Percentiles rank a stretch among this genome's conserved stretches.
Conservation (phyloP, 2,888 invertebrate species). For the Amorpha juglandis region DNA sequence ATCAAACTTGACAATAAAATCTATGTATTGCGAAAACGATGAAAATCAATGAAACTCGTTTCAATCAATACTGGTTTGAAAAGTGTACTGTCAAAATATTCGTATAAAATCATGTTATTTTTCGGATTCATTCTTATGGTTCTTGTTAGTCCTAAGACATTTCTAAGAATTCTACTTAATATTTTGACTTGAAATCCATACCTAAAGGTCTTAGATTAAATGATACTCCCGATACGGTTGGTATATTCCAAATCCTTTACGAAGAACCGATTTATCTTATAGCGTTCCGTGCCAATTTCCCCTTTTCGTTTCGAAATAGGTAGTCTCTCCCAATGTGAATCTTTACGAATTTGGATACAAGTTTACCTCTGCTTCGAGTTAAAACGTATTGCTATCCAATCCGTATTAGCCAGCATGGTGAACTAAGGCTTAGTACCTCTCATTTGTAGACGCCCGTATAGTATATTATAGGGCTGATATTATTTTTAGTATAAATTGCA, state of each 20-base stretch:
- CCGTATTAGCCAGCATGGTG: too few relatives aligned
- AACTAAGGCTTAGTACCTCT: too few relatives aligned
- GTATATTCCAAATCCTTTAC: background rate
- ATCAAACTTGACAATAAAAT: too few relatives aligned
- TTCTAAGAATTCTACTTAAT: background rate
- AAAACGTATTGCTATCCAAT: constrained; percentile 23
- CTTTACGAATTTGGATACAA: constrained; percentile 16
- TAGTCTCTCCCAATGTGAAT: constrained; percentile 20
- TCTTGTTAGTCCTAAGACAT: background rate
- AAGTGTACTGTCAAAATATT: too few relatives aligned
- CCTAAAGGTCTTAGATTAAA: background rate
- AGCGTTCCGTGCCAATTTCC: constrained; percentile 10
- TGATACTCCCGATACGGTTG: background rate
- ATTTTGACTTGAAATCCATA: background rate
- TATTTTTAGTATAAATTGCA: too few relatives aligned
- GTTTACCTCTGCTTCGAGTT: constrained; percentile 18
- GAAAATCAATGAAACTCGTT: too few relatives aligned
- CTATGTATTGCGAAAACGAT: too few relatives aligned
- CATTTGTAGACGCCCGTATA: too few relatives aligned
- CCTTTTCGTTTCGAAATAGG: constrained; percentile 5
- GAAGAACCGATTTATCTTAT: constrained; percentile 23
- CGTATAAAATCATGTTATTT: too few relatives aligned
- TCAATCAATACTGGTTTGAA: too few relatives aligned
- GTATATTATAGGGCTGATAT: too few relatives aligned
- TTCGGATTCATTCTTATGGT: too few relatives aligned